Base-by-base conservation (phyloP, 1,140 invertebrate genomes). In the Lasioglossum albipes region DNA sequence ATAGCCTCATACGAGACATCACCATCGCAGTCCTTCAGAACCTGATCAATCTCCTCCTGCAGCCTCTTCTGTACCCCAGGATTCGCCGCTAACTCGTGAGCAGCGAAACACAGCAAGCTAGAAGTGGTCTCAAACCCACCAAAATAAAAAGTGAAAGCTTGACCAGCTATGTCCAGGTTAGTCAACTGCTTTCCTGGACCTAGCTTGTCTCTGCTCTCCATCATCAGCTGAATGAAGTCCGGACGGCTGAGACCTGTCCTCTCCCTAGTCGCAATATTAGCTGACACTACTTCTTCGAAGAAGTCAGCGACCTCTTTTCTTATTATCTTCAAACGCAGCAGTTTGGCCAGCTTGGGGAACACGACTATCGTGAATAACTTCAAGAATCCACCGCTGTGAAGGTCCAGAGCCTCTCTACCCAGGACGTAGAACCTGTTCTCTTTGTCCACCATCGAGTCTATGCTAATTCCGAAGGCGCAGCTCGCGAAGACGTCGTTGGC, bases 401-500 rank as follows among this genome's bases (percentile, higher is more conserved):
- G 73, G 9, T 76, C 49, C 13, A 61, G 1, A 4, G 52, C 54
- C 12, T 77, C 71, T n/a, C 31, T 71, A 7, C 75, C 81, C 0
- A 70, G 45, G 0, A 13, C 2, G 18, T 65, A 80, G 45, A 86
- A 86, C 2, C 65, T 57, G 36, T 83, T 95, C 0, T 95, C 84
- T 0, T 89, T 88, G 5, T 95, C 89, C 0, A 13, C 27, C 64
- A 86, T 62, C 0, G 84, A 86, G 13, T 86, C 65, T 0, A 85
- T 41, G 18, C 7, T 27, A 7, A 86, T 82, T 7, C 85, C 84
- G 7, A 86, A 86, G 0, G 81, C 81, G 10, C 91, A 92, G 0
- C 92, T 93, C 0, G 94, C 94, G 49, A 95, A 95, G 2, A 95
- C 94, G 85, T 96, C 95, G 62, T 94, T 95, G 0, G 95, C 93